Percentiles rank a stretch among this genome's conserved stretches.
phyloP scores from a whole-genome alignment of 2,113 vertebrate species.

The Odocoileus virginianus region DNA sequence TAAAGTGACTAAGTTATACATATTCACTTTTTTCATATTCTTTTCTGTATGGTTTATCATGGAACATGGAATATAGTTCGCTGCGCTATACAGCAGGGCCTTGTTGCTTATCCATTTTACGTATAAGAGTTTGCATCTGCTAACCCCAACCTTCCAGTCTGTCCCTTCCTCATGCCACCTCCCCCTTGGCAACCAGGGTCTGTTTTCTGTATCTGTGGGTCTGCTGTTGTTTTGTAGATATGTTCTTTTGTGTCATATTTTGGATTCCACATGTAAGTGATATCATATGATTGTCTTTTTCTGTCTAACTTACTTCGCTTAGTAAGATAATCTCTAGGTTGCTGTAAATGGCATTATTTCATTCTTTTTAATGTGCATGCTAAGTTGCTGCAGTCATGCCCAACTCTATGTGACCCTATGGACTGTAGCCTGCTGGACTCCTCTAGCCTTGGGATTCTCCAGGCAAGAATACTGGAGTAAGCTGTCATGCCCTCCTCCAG shows the following conservation, averaged over 20 bases:
- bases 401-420: background rate
- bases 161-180: too few relatives aligned
- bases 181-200: background rate
- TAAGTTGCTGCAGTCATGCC: background rate
- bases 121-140: too few relatives aligned
- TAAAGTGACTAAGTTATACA: background rate
- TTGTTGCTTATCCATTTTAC: background rate
- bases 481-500: background rate
- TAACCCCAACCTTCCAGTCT: background rate
- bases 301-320: background rate
- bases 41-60: background rate
- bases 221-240: background rate
- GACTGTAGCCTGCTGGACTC: background rate
- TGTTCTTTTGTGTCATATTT: background rate
- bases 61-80: background rate
- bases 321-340: background rate
- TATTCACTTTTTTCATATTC: background rate
- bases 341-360: background rate
- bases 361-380: background rate
- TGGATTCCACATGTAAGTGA: background rate
- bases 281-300: background rate
- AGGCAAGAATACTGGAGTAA: background rate
- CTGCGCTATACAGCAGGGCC: background rate
- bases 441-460: background rate
- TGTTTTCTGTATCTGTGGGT: background rate